Percentiles rank a stretch among this genome's conserved stretches.
Evolutionary conservation across 1,140 invertebrate species (phyloP).

Genomic region (Atta texana): DNA sequence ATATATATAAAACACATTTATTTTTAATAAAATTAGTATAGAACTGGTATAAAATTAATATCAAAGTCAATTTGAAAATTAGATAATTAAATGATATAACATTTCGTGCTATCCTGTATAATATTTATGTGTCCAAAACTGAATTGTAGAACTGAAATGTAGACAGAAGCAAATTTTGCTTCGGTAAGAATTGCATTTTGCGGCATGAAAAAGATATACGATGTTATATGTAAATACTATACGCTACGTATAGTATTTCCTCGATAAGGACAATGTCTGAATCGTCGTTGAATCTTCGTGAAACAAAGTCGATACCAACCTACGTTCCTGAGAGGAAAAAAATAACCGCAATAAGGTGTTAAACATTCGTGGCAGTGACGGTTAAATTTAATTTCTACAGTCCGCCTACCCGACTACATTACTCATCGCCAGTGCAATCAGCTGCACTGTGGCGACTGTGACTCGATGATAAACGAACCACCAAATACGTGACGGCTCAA

Average conservation of each 20-base stretch:
- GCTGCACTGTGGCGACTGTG: not conserved
- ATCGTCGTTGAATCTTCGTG: not conserved
- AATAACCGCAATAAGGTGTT: not conserved
- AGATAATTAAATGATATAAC: too few relatives aligned
- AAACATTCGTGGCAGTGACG: not conserved
- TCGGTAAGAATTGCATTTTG: not conserved
- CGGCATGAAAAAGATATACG: not conserved
- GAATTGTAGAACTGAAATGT: not conserved
- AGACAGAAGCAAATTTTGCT: not conserved
- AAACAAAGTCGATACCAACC: constrained; percentile 3
- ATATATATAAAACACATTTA: too few relatives aligned
- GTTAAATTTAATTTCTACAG: constrained; percentile 38
- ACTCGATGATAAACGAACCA: constrained; percentile 32
- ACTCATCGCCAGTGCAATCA: constrained; percentile 1
- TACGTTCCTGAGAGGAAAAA: not conserved
- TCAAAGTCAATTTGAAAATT: too few relatives aligned
- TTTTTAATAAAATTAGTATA: too few relatives aligned
- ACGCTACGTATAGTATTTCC: not conserved
- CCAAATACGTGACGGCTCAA: constrained; percentile 26
- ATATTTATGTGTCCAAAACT: not conserved
- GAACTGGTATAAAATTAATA: too few relatives aligned
- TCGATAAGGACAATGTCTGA: not conserved
- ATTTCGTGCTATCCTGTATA: too few relatives aligned
- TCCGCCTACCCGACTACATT: constrained; percentile 18
- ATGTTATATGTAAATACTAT: too few relatives aligned